phyloP scores from a whole-genome alignment of 92 coral and sea anemone species.

The Parazoanthus swiftii region DNA sequence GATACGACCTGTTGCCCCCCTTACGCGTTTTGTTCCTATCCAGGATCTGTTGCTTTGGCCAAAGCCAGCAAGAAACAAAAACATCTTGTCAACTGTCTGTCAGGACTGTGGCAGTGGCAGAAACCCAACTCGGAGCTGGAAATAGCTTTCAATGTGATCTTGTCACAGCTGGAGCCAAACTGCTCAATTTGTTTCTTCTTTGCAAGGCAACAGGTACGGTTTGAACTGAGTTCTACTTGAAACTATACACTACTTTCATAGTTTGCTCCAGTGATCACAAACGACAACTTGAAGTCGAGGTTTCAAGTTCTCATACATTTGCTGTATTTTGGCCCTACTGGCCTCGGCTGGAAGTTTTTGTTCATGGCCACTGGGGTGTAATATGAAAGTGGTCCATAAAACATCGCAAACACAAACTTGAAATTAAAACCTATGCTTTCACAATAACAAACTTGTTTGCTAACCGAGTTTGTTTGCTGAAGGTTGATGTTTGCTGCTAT shows the following conservation, averaged over 20 bases:
- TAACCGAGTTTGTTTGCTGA: not conserved
- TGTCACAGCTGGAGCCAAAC: slow-evolving; percentile 56
- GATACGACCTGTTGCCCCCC: not conserved
- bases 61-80: slow-evolving; percentile 23
- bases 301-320: too few species aligned
- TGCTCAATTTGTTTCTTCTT: slow-evolving; percentile 74
- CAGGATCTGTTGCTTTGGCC: slow-evolving; percentile 3
- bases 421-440: too few species aligned
- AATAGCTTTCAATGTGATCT: slow-evolving; percentile 60
- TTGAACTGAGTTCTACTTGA: not conserved
- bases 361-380: too few species aligned
- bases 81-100: slow-evolving; percentile 42
- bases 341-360: too few species aligned
- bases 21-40: not conserved
- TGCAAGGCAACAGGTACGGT: slow-evolving; percentile 57
- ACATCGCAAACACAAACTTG: too few species aligned
- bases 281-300: too few species aligned
- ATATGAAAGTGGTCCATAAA: too few species aligned
- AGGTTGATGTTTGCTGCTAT: slow-evolving; percentile 42
- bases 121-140: slow-evolving; percentile 59
- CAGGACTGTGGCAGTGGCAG: slow-evolving; percentile 70
- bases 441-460: not conserved
- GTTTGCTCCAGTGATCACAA: too few species aligned
- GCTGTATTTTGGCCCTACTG: too few species aligned
- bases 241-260: too few species aligned